These are phyloP conservation scores for Brachylomia viminalis DNA, from an alignment of 2,888 invertebrate species.

Conservation along the genomic window DNA sequence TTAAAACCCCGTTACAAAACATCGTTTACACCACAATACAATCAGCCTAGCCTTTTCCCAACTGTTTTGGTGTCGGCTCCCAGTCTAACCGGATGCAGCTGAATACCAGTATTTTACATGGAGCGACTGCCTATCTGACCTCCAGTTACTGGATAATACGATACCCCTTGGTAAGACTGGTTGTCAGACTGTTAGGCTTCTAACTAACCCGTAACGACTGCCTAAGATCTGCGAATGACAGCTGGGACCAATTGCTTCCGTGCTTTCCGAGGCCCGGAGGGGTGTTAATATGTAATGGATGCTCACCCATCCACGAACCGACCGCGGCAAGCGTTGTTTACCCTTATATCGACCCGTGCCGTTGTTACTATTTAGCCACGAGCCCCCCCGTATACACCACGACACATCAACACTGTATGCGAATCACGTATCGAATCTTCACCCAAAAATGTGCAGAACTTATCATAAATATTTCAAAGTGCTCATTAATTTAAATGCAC, in stretches of 20 bases:
- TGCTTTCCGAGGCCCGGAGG: background rate
- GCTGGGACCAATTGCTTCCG: background rate
- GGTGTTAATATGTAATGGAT: no score
- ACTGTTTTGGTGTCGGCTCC: background rate
- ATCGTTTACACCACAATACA: background rate
- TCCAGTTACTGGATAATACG: background rate
- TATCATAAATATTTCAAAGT: conserved; percentile 74
- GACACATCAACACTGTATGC: conserved; percentile 18
- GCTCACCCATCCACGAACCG: no score
- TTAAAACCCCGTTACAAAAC: background rate
- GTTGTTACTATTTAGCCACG: no score
- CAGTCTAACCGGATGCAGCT: background rate
- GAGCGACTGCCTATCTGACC: background rate
- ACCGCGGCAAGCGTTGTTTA: no score
- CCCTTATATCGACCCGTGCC: no score
- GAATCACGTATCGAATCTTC: conserved; percentile 36
- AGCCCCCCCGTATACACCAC: background rate
- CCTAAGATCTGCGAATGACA: background rate
- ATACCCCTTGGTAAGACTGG: background rate
- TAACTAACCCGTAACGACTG: background rate
- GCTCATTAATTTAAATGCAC: conserved; percentile 77
- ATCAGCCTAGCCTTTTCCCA: background rate
- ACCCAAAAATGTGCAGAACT: conserved; percentile 51
- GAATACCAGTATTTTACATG: background rate
- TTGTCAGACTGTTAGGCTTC: background rate